A percentile compares a stretch with the other conserved stretches of the same genome.
phyloP scores from a whole-genome alignment of 2,113 vertebrate species.

The Scortum barcoo region DNA sequence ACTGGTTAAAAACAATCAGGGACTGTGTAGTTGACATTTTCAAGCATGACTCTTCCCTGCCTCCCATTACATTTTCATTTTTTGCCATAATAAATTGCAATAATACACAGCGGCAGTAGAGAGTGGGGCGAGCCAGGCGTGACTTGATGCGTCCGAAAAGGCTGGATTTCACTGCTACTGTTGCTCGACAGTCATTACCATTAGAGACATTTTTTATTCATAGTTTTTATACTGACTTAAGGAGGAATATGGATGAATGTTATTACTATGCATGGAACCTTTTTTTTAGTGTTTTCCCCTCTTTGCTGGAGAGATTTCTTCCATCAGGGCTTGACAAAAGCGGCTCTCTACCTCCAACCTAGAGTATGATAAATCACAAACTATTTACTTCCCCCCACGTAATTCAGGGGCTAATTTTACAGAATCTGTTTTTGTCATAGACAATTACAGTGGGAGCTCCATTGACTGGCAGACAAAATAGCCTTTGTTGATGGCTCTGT shows the following conservation, averaged over 20 bases:
- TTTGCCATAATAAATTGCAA: conserved; percentile 86
- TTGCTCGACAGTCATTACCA: conserved; percentile 83
- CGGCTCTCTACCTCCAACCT: conserved; percentile 81
- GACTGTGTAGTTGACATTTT: conserved; percentile 84
- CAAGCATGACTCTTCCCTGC: conserved; percentile 84
- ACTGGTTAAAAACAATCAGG: conserved; percentile 83
- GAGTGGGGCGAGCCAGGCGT: conserved; percentile 79
- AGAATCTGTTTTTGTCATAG: conserved; percentile 89
- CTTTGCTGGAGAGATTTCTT: conserved; percentile 77
- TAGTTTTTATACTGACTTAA: conserved; percentile 85
- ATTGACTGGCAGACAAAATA: conserved; percentile 89
- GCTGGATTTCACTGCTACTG: conserved; percentile 72
- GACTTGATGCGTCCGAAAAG: conserved; percentile 80
- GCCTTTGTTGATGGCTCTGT: conserved; percentile 89
- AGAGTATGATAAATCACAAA: conserved; percentile 88
- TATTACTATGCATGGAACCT: conserved; percentile 86
- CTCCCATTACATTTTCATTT: conserved; percentile 83
- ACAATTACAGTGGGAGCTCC: conserved; percentile 84
- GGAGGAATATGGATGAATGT: conserved; percentile 86
- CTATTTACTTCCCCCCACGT: conserved; percentile 84
- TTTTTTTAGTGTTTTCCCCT: conserved; percentile 60
- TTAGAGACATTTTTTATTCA: conserved; percentile 85
- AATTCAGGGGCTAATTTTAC: conserved; percentile 87
- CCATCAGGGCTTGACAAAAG: conserved; percentile 84
- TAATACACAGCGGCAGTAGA: conserved; percentile 80